Evolutionary conservation across 2,797 vertebrate genomes (phyloP).

Genomic region (Eutrigla gurnardus): DNA sequence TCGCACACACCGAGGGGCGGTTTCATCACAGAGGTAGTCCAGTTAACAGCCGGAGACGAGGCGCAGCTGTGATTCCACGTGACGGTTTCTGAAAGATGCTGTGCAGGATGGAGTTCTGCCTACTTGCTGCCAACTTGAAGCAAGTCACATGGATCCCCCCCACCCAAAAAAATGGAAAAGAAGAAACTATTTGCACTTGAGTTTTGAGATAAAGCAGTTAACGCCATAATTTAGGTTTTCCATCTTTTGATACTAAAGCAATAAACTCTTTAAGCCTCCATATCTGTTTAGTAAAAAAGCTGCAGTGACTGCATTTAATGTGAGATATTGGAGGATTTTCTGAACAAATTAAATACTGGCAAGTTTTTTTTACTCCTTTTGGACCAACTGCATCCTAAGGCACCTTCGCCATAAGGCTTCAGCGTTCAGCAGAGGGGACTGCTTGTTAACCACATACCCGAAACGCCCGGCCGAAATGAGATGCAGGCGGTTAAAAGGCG

Average conservation of each 20-base stretch:
- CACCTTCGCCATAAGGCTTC: constrained; percentile 4
- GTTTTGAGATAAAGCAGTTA: neutral
- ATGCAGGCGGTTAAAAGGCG: constrained; percentile 37
- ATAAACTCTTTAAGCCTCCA: neutral
- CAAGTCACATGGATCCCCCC: neutral
- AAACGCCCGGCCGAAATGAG: constrained; percentile 34
- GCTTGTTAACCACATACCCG: constrained; percentile 18
- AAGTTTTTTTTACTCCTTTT: neutral
- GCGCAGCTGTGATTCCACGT: neutral
- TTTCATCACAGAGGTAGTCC: neutral
- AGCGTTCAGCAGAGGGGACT: neutral
- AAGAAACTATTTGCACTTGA: no score
- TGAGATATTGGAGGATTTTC: neutral
- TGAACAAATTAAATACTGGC: constrained; percentile 2
- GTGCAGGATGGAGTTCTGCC: neutral
- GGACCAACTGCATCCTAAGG: constrained; percentile 1
- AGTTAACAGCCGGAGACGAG: neutral
- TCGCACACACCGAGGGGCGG: neutral
- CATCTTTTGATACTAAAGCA: constrained; percentile 1
- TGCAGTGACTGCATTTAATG: neutral
- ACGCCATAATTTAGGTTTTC: neutral
- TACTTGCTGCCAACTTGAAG: neutral
- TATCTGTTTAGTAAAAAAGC: neutral
- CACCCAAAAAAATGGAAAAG: neutral
- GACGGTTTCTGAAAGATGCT: neutral